Evolutionary conservation across 1,140 invertebrate species (phyloP), one percentile per base, ranked within the genome.

Genomic region (Elysia chlorotica): DNA sequence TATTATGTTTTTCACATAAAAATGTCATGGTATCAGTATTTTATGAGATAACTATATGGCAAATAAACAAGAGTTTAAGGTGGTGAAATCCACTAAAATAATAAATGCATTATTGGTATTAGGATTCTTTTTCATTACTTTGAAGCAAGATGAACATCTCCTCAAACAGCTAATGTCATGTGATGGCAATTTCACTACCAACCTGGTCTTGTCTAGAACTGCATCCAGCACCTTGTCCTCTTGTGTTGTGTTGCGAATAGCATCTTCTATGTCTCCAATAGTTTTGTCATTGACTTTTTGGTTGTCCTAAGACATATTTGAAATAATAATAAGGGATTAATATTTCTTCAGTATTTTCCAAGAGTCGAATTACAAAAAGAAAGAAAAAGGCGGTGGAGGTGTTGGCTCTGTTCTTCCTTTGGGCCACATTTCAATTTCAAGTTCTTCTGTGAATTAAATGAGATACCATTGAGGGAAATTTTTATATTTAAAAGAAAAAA

Each of bases 141-240:
- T n/a, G n/a, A n/a, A n/a, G n/a, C n/a, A n/a, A n/a, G n/a, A n/a
- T n/a, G n/a, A n/a, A n/a, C n/a, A n/a, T n/a, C n/a, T n/a, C n/a
- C n/a, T n/a, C n/a, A n/a, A n/a, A n/a, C n/a, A n/a, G n/a, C n/a
- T n/a, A n/a, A n/a, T n/a, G n/a, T n/a, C n/a, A n/a, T n/a, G n/a
- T n/a, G n/a, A n/a, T n/a, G n/a, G n/a, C 41, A 38, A 31, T 33
- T 61, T 36, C 17, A 17, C 30, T 5, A 71, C 66, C 77, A 83
- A 93, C 93, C 92, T 92, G 35, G 93, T 93, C 88, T 98, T 98
- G 88, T 99, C 96, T 30, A 98, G 88, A 14, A 53, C 73, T 84
- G 93, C 92, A 83, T 95, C 93, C 35, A 91, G 82, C 81, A 93
- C 92, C 81, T 93, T 94, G 83, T 93, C 92, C 76, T 94, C 92